phyloP scores from a whole-genome alignment of 2,113 vertebrate species.

The Pluvialis apricaria region DNA sequence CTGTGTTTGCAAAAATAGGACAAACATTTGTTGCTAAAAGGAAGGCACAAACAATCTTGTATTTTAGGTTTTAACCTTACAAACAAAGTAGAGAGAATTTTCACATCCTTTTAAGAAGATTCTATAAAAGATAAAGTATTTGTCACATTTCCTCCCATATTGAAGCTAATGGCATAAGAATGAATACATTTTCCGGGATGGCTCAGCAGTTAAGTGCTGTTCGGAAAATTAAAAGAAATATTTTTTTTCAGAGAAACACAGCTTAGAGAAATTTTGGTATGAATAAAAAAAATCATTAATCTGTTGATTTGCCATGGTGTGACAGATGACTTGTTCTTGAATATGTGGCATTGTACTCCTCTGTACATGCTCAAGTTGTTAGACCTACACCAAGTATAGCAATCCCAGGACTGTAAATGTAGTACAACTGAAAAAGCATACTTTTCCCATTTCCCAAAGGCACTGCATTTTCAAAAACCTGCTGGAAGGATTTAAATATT shows the following conservation, averaged over 20 bases:
- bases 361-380: neutral
- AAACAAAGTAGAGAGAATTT: neutral
- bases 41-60: neutral
- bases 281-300: slow-evolving; percentile 25
- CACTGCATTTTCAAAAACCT: neutral
- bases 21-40: neutral
- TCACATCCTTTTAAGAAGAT: neutral
- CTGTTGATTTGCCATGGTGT: neutral
- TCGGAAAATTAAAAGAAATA: slow-evolving; percentile 26
- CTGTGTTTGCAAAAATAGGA: neutral
- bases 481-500: slow-evolving; percentile 34
- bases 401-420: neutral
- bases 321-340: slow-evolving; percentile 42
- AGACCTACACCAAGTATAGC: neutral
- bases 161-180: slow-evolving; percentile 10
- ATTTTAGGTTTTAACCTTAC: neutral
- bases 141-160: slow-evolving; percentile 1
- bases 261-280: slow-evolving; percentile 8
- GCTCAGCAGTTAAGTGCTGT: slow-evolving; percentile 24
- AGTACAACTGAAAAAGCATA: neutral
- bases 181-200: slow-evolving; percentile 19
- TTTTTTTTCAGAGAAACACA: slow-evolving; percentile 5
- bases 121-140: slow-evolving; percentile 6
- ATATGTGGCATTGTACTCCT: neutral
- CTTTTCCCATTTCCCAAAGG: slow-evolving; percentile 5